phyloP scores from a whole-genome alignment of 2,888 invertebrate species.

The Catonia carolina region DNA sequence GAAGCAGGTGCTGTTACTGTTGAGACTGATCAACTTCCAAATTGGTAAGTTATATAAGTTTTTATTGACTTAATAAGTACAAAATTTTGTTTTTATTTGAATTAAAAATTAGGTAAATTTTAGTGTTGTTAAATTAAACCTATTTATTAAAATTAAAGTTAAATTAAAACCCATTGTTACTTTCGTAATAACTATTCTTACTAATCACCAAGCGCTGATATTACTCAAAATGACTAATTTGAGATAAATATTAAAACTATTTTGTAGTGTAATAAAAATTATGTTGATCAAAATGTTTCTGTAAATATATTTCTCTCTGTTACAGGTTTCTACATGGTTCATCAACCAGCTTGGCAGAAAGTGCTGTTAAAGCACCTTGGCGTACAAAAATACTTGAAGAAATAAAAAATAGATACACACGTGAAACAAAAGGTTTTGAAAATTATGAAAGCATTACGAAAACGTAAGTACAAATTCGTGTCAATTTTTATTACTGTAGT shows the following conservation, averaged over 20 bases:
- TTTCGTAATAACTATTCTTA: no score
- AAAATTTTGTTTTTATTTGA: neutral
- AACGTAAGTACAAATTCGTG: slow-evolving; percentile 43
- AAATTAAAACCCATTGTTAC: no score
- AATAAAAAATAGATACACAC: slow-evolving; percentile 50
- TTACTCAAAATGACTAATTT: no score
- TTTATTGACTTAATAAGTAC: slow-evolving; percentile 34
- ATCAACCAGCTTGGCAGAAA: slow-evolving; percentile 39
- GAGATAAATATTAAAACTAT: no score
- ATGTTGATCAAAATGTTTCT: no score
- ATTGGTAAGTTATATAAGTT: slow-evolving; percentile 51
- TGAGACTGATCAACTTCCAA: slow-evolving; percentile 65
- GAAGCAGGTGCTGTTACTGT: slow-evolving; percentile 72
- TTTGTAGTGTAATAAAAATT: no score
- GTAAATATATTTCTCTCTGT: no score
- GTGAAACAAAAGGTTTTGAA: slow-evolving; percentile 47
- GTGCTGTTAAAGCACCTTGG: slow-evolving; percentile 59
- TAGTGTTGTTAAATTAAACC: neutral
- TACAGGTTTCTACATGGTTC: slow-evolving; percentile 54
- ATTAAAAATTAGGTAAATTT: neutral
- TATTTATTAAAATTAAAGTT: no score
- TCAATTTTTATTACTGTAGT: slow-evolving; percentile 4
- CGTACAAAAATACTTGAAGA: slow-evolving; percentile 62
- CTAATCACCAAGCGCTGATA: no score
- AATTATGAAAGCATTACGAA: slow-evolving; percentile 72